A percentile compares a stretch with the other conserved stretches of the same genome.
These are phyloP conservation scores for Leistus spinibarbis DNA, from an alignment of 2,888 invertebrate species.

Conservation along the genomic window DNA sequence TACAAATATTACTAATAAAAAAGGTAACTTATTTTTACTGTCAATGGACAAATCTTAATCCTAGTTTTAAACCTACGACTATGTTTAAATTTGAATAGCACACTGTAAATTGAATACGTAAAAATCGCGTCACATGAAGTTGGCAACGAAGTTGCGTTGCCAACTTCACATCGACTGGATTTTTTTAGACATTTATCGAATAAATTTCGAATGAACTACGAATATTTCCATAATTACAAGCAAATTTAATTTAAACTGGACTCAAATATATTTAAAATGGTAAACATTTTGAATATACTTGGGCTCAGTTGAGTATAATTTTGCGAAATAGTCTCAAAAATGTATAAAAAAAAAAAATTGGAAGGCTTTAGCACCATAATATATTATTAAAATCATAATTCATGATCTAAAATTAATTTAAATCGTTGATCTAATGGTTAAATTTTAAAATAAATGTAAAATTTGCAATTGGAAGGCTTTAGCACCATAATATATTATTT, in stretches of 20 bases:
- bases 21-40: neutral
- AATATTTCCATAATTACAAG: neutral
- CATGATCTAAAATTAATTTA: neutral
- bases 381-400: neutral
- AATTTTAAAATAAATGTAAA: neutral
- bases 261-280: neutral
- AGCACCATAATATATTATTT: too few relatives aligned
- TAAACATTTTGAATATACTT: neutral
- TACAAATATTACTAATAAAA: neutral
- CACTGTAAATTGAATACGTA: neutral
- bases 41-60: neutral
- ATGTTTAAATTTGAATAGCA: neutral
- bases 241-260: neutral
- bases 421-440: neutral
- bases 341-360: neutral
- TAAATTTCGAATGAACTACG: neutral
- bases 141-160: neutral
- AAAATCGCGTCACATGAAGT: neutral
- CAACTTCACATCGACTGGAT: neutral
- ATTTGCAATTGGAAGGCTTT: too few relatives aligned
- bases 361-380: neutral
- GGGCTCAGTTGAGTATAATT: neutral
- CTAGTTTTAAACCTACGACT: slow-evolving; percentile 1
- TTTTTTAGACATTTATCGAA: neutral
- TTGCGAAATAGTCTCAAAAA: neutral